Conservation (phyloP, 2,888 invertebrate species). For the Spatulosminthurus flaviceps region DNA sequence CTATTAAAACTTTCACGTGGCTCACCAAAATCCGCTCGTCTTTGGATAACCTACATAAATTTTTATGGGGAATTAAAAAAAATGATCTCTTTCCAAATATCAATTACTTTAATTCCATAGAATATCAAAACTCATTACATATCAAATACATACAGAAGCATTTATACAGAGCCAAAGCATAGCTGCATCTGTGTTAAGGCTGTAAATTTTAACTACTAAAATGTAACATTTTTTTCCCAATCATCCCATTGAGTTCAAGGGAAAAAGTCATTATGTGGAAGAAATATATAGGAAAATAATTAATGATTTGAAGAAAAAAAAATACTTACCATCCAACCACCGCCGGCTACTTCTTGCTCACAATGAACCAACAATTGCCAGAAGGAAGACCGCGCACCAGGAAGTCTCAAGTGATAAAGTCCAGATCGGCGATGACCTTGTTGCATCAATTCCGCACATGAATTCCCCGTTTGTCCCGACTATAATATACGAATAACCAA, state of each 20-base stretch:
- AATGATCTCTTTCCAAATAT: neutral
- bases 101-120: neutral
- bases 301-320: neutral
- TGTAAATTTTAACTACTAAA: no score
- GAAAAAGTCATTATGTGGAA: neutral
- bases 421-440: slow-evolving; percentile 88
- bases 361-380: slow-evolving; percentile 93
- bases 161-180: no score
- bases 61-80: slow-evolving; percentile 7
- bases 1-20: slow-evolving; percentile 90
- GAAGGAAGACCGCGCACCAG: slow-evolving; percentile 80
- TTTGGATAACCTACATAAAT: slow-evolving; percentile 81
- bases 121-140: no score
- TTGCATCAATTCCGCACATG: slow-evolving; percentile 84
- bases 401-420: slow-evolving; percentile 87
- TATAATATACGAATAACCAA: slow-evolving; percentile 39
- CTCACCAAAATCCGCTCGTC: slow-evolving; percentile 86
- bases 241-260: neutral
- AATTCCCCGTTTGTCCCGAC: slow-evolving; percentile 74
- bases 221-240: no score
- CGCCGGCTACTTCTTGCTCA: slow-evolving; percentile 87
- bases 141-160: no score
- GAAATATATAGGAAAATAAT: neutral
- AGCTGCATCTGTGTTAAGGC: no score
- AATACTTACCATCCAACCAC: slow-evolving; percentile 90